Evolutionary conservation across 2,888 invertebrate species (phyloP).

Genomic region (Epinotia bilunana): DNA sequence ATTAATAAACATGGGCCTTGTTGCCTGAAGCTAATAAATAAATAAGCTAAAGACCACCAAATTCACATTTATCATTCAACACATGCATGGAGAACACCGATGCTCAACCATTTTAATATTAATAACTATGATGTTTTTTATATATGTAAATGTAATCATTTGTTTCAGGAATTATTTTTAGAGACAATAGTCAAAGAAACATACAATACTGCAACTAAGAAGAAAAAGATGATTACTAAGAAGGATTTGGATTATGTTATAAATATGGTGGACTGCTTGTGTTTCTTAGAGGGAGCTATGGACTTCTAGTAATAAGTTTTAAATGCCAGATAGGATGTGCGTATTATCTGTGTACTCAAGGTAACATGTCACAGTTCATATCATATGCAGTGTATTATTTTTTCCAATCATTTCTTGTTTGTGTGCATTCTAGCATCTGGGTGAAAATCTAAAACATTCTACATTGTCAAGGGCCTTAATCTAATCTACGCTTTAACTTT

Average conservation of each 20-base stretch:
- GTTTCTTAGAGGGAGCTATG: conserved; percentile 93
- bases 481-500: too few relatives aligned
- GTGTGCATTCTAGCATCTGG: too few relatives aligned
- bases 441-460: too few relatives aligned
- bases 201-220: conserved; percentile 88
- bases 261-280: conserved; percentile 90
- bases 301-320: conserved; percentile 73
- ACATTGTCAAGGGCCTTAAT: too few relatives aligned
- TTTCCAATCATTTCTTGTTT: too few relatives aligned
- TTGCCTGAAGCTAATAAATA: too few relatives aligned
- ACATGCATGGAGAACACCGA: not conserved
- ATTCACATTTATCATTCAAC: too few relatives aligned
- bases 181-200: conserved; percentile 92
- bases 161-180: conserved; percentile 92
- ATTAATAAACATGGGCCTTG: too few relatives aligned
- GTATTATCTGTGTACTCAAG: not conserved
- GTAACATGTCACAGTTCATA: not conserved
- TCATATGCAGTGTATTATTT: too few relatives aligned
- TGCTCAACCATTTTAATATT: not conserved
- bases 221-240: conserved; percentile 93
- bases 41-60: too few relatives aligned
- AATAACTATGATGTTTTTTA: not conserved
- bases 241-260: conserved; percentile 92
- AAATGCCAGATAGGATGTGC: not conserved
- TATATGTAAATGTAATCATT: conserved; percentile 42